phyloP scores from a whole-genome alignment of 2,888 invertebrate species.

The Drosophila siamana region DNA sequence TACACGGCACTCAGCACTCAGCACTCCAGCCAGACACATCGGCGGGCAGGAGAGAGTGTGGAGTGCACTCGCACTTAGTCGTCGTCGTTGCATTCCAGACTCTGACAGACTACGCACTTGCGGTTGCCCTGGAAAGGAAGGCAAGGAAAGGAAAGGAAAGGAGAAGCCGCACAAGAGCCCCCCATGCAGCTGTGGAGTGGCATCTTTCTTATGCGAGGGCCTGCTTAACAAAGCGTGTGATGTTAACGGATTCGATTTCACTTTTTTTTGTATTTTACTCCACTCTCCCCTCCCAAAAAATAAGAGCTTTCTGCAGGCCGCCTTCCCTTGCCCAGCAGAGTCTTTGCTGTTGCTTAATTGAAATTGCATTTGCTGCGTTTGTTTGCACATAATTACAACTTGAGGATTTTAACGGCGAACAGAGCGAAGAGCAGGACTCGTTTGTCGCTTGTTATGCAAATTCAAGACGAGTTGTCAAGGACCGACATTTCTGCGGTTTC shows the following conservation, averaged over 20 bases:
- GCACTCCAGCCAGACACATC: constrained; percentile 43
- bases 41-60: neutral
- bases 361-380: constrained; percentile 74
- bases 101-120: constrained; percentile 62
- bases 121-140: constrained; percentile 36
- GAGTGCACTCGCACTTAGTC: constrained; percentile 19
- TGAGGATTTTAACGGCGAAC: constrained; percentile 36
- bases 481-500: constrained; percentile 44
- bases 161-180: constrained; percentile 65
- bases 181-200: constrained; percentile 29
- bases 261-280: constrained; percentile 41
- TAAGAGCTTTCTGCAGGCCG: no score
- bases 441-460: constrained; percentile 57
- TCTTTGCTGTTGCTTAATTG: constrained; percentile 61
- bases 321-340: neutral
- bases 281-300: neutral
- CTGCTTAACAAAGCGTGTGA: constrained; percentile 65
- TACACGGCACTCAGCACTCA: constrained; percentile 55
- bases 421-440: constrained; percentile 37
- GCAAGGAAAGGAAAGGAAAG: constrained; percentile 1
- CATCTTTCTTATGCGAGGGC: constrained; percentile 31
- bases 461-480: constrained; percentile 34
- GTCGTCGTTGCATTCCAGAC: constrained; percentile 42
- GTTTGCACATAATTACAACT: constrained; percentile 74
- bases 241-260: constrained; percentile 75